phyloP scores from a whole-genome alignment of 64 coral and sea anemone genomes.

The Pocillopora verrucosa region DNA sequence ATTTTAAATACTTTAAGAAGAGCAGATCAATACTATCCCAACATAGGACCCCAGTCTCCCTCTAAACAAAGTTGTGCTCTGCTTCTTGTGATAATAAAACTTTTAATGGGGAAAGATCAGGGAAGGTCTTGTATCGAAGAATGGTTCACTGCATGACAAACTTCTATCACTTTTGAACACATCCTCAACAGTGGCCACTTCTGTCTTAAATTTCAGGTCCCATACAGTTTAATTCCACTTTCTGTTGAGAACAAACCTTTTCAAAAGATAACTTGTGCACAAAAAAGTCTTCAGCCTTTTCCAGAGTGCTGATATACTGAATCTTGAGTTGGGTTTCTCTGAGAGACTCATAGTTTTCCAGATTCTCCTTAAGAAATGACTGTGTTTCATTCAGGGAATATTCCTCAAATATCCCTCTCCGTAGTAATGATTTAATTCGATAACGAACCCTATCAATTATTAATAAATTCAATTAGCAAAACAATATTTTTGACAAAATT shows the following conservation, averaged over 20 bases:
- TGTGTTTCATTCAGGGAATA: constrained; percentile 52
- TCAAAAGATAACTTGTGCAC: constrained; percentile 71
- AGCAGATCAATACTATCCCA: too few species aligned
- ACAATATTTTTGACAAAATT: background rate
- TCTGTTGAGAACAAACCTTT: constrained; percentile 44
- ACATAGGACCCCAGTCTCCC: too few species aligned
- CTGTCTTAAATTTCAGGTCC: too few species aligned
- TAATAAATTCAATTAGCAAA: background rate
- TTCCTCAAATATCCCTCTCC: constrained; percentile 47
- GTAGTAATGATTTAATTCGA: constrained; percentile 29
- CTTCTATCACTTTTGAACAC: too few species aligned
- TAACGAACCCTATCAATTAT: constrained; percentile 24
- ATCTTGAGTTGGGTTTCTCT: constrained; percentile 38
- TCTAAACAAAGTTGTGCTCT: too few species aligned
- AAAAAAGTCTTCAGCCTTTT: constrained; percentile 70
- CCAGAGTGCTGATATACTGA: constrained; percentile 55
- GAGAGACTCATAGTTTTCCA: constrained; percentile 31
- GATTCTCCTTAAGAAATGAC: constrained; percentile 35
- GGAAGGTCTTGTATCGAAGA: too few species aligned
- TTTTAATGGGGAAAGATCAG: too few species aligned
- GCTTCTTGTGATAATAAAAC: too few species aligned
- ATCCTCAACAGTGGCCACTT: too few species aligned
- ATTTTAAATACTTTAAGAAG: too few species aligned
- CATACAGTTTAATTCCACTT: too few species aligned
- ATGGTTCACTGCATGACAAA: too few species aligned